These are phyloP conservation scores for Halichoerus grypus DNA, from an alignment of 2,113 vertebrate genomes.

Conservation along the genomic window DNA sequence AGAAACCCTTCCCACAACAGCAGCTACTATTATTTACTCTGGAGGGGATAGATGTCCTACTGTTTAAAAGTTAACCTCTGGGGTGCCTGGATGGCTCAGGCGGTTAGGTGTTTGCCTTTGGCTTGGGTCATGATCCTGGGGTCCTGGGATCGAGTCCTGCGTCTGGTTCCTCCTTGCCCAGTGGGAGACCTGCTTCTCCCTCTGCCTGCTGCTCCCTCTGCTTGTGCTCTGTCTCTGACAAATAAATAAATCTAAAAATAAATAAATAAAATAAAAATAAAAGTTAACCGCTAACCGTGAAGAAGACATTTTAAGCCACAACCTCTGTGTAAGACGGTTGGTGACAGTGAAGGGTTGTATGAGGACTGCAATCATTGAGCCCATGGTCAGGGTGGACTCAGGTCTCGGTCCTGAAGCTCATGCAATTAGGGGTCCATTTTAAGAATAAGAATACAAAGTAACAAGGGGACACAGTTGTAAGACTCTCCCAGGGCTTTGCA, in stretches of 20 bases:
- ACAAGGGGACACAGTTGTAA: not conserved
- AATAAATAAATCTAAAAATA: too few species aligned
- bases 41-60: not conserved
- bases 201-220: too few species aligned
- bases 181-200: too few species aligned
- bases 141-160: too few species aligned
- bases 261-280: not conserved
- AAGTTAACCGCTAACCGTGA: not conserved
- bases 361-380: not conserved
- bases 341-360: not conserved
- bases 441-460: conserved; percentile 15
- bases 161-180: too few species aligned
- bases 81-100: too few species aligned
- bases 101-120: too few species aligned
- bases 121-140: too few species aligned
- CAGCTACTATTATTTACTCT: not conserved
- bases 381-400: not conserved
- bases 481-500: not conserved
- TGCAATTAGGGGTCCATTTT: not conserved
- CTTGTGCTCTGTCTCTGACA: too few species aligned
- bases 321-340: not conserved
- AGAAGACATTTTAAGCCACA: not conserved
- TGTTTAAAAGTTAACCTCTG: not conserved
- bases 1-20: not conserved
- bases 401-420: not conserved